These are phyloP conservation scores for Syngnathus rostellatus DNA, from an alignment of 2,797 vertebrate genomes.

Conservation along the genomic window DNA sequence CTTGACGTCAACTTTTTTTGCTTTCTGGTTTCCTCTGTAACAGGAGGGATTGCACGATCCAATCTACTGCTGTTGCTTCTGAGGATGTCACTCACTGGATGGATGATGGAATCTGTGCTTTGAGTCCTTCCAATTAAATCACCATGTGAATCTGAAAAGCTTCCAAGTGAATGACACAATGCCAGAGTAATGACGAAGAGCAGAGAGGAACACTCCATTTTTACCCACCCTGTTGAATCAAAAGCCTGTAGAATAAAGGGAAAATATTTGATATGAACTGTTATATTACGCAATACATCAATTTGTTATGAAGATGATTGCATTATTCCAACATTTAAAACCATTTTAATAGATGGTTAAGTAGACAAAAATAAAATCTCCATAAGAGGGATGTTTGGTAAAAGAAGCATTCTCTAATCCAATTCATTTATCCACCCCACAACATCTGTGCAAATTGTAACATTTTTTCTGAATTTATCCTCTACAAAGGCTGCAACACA, in stretches of 20 bases:
- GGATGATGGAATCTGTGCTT: slow-evolving; percentile 6
- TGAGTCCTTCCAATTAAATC: background rate
- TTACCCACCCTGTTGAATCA: slow-evolving; percentile 4
- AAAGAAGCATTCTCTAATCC: background rate
- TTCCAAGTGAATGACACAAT: slow-evolving; percentile 33
- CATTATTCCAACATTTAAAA: background rate
- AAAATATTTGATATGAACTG: background rate
- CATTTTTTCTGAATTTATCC: background rate
- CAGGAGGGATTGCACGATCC: background rate
- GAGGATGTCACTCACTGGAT: slow-evolving; percentile 12
- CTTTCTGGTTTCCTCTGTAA: background rate
- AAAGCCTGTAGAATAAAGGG: slow-evolving; percentile 27
- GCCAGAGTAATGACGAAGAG: slow-evolving; percentile 22
- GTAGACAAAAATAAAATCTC: background rate
- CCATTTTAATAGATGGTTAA: background rate
- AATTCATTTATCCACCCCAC: background rate
- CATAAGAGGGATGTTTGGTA: background rate
- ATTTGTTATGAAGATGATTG: background rate
- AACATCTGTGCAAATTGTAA: background rate
- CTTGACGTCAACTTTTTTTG: background rate
- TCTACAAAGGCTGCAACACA: background rate
- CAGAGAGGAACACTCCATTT: slow-evolving; percentile 36
- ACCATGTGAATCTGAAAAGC: slow-evolving; percentile 15
- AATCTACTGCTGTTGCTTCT: slow-evolving; percentile 26
- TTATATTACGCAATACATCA: background rate